Evolutionary conservation across 2,797 vertebrate species (phyloP).

Genomic region (Limosa lapponica): DNA sequence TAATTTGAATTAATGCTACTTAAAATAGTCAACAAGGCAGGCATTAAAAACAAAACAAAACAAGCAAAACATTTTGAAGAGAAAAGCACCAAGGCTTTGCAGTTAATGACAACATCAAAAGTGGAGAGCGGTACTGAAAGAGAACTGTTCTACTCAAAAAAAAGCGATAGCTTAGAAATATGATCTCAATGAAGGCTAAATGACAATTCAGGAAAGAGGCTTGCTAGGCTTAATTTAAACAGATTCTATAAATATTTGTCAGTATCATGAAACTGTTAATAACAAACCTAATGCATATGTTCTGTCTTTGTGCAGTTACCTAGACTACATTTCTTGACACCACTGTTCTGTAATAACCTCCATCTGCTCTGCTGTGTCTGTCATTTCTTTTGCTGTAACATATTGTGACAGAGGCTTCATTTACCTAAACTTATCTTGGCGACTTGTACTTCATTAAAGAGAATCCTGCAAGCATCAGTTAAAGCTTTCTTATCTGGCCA

Average conservation of each 20-base stretch:
- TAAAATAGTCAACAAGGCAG: neutral
- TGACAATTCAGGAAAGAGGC: conserved; percentile 69
- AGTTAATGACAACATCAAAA: conserved; percentile 43
- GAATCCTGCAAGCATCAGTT: conserved; percentile 81
- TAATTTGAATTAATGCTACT: neutral
- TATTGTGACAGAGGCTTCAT: conserved; percentile 83
- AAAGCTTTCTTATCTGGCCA: conserved; percentile 80
- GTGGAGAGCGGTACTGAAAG: neutral
- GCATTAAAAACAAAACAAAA: neutral
- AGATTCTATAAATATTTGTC: conserved; percentile 64
- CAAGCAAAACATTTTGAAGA: conserved; percentile 9
- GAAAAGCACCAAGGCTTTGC: neutral
- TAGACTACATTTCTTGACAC: conserved; percentile 77
- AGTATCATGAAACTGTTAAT: conserved; percentile 74
- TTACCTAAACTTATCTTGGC: conserved; percentile 84
- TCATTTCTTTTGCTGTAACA: conserved; percentile 80
- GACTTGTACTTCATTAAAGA: conserved; percentile 85
- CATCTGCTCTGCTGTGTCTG: conserved; percentile 78
- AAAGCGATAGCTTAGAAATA: conserved; percentile 47
- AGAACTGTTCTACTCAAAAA: conserved; percentile 29
- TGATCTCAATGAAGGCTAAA: conserved; percentile 33
- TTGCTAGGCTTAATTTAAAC: conserved; percentile 68
- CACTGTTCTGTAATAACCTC: conserved; percentile 78
- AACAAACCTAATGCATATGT: conserved; percentile 74
- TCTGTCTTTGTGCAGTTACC: conserved; percentile 77